Percentiles rank a stretch among this genome's conserved stretches.
These are phyloP conservation scores for Calyptommatus sinebrachiatus DNA, from an alignment of 2,113 vertebrate genomes.

Conservation along the genomic window DNA sequence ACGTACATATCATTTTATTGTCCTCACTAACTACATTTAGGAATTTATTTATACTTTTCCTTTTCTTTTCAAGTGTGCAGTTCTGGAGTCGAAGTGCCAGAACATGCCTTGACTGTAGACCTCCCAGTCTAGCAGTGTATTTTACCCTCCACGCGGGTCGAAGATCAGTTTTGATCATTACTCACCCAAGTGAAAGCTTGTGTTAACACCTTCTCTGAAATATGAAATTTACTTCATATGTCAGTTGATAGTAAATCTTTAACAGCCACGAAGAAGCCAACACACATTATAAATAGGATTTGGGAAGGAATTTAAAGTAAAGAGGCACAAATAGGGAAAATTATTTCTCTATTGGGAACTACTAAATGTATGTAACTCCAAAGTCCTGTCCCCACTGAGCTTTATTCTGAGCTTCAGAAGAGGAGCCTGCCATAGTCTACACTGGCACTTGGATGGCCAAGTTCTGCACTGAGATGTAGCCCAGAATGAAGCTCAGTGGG, in stretches of 20 bases:
- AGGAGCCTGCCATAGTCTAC: no score
- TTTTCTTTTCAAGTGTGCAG: conserved; percentile 1
- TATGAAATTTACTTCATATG: conserved; percentile 19
- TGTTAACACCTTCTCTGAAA: conserved; percentile 41
- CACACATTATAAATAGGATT: conserved; percentile 16
- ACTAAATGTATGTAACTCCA: not conserved
- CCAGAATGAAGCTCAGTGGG: no score
- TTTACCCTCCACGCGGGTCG: not conserved
- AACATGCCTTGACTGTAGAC: conserved; percentile 30
- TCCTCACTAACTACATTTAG: conserved; percentile 27
- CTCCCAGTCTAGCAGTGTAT: not conserved
- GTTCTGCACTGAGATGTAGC: no score
- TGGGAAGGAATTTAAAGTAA: conserved; percentile 3
- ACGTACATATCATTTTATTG: conserved; percentile 4
- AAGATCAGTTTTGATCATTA: conserved; percentile 19
- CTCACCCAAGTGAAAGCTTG: conserved; percentile 15
- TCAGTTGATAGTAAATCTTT: conserved; percentile 16
- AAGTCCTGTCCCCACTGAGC: not conserved
- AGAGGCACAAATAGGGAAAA: conserved; percentile 7
- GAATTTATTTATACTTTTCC: not conserved
- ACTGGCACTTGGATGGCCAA: no score
- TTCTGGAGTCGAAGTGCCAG: conserved; percentile 7
- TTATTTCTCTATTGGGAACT: not conserved
- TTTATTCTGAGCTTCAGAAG: no score
- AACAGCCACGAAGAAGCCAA: not conserved